Evolutionary conservation across 2,888 invertebrate species (phyloP), one percentile per base, ranked within the genome.

Genomic region (Tridacna gigas): DNA sequence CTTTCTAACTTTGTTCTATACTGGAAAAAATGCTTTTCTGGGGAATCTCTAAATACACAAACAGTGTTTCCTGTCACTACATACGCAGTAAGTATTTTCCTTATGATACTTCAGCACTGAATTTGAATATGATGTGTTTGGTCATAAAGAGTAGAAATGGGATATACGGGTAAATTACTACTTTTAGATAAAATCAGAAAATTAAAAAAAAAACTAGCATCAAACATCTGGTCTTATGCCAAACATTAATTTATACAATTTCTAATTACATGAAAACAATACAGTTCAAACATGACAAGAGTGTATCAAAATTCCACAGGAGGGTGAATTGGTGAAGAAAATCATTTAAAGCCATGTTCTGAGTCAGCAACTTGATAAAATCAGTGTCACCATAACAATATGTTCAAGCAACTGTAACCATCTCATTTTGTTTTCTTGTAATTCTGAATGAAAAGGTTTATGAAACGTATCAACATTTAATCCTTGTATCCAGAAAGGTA

Each of bases 231-330:
- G 77, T 51, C 4, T 20, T 56, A 77, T 80, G 82, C 82, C 86
- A 82, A 80, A 66, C 71, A 73, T 75, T 67, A 86, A 86, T 86
- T 86, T 80, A 86, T 86, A 86, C 37, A 86, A 86, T 86, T 86
- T 86, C 86, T 86, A 86, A 86, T 82, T 82, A 71, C 51, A 26
- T 51, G 71, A 71, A 71, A 71, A 71, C 71, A 71, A 71, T 71
- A 51, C 13, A 22, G 26, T 71, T 22, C 51, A 25, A 71, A 86
- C 80, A 77, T 80, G 82, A 63, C 82, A 83, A 37, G 65, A 25
- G n/a, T 13, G 75, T 51, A 82, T 80, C 47, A 75, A 75, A 77
- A 79, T 77, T 77, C 78, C 75, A 77, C 73, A 60, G 20, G 77
- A 79, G 75, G 86, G 84, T 83, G 61, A 86, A 71, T 51, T 56